These are phyloP conservation scores for Drosophila siamana DNA, from an alignment of 2,888 invertebrate species.

Conservation along the genomic window DNA sequence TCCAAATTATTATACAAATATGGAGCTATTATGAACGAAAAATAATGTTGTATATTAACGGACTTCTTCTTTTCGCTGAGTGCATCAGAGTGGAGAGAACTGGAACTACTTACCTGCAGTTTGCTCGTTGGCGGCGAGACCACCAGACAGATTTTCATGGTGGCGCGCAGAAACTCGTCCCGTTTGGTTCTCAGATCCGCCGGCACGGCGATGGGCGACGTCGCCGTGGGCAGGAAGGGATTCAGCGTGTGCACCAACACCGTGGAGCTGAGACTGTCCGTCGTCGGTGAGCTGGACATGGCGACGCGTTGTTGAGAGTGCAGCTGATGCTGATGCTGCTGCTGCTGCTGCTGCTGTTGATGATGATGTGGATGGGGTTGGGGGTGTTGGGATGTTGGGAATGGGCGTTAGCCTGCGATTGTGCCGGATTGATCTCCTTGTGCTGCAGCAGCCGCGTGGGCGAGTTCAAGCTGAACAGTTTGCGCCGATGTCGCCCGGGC, in stretches of 20 bases:
- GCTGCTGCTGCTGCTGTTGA: slow-evolving; percentile 9
- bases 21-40: no score
- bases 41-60: no score
- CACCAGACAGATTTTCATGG: slow-evolving; percentile 91
- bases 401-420: not conserved
- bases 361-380: slow-evolving; percentile 22
- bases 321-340: slow-evolving; percentile 6
- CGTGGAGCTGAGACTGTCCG: slow-evolving; percentile 62
- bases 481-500: slow-evolving; percentile 82
- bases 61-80: not conserved
- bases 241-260: slow-evolving; percentile 80
- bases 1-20: no score
- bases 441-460: slow-evolving; percentile 77
- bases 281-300: slow-evolving; percentile 58
- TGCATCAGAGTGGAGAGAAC: not conserved
- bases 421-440: slow-evolving; percentile 25
- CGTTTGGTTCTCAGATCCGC: slow-evolving; percentile 86
- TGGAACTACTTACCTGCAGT: slow-evolving; percentile 84
- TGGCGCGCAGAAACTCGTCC: slow-evolving; percentile 90
- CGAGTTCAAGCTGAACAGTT: slow-evolving; percentile 82
- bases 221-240: slow-evolving; percentile 79
- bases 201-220: slow-evolving; percentile 65
- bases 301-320: slow-evolving; percentile 18
- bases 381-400: no score
- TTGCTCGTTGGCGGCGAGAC: slow-evolving; percentile 88